Base-by-base conservation (phyloP, 2,797 vertebrate species). In the Sylvilagus floridanus region DNA sequence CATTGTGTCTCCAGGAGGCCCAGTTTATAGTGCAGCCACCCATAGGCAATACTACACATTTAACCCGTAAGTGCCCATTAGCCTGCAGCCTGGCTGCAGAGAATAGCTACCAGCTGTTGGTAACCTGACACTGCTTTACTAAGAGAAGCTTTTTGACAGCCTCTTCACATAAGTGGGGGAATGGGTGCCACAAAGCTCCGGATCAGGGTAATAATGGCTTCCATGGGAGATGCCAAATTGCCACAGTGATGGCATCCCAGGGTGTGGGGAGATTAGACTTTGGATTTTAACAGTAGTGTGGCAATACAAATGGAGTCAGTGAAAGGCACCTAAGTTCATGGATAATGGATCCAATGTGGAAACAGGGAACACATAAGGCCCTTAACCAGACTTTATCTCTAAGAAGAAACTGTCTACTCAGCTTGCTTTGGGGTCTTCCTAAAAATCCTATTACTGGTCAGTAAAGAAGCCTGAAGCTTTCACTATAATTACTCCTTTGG, bases 141-240 rank as follows among this genome's bases (percentile, higher is more conserved):
- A 84, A 96, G 85, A 94, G 82, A 96, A 93, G 79, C 82, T 75
- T 95, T 91, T 96, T 93, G 92, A 97, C 97, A 97, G 97, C 96
- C 95, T 97, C 96, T 97, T 97, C 90, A 97, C 96, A 88, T 90
- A 97, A 97, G 96, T 92, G 94, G 95, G 75, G 78, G 54, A 69
- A 96, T 94, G 85, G 90, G 88, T 73, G 79, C 88, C 7, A 30
- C 92, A 96, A 95, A 95, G 92, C 96, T 96, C 65, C 21, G 62
- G 84, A 78, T 92, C 63, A 87, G 89, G 66, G 82, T 30, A 1
- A 2, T 54, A 28, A 17, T 72, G 88, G 84, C 82, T 90, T 94
- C 89, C 32, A 30, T 26, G 81, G 66, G 52, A 93, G 81, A 82
- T 57, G 78, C 72, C 84, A 89, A 63, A 78, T 79, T 0, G 2